Evolutionary conservation across 2,888 invertebrate genomes (phyloP).

Genomic region (Noctua pronuba): DNA sequence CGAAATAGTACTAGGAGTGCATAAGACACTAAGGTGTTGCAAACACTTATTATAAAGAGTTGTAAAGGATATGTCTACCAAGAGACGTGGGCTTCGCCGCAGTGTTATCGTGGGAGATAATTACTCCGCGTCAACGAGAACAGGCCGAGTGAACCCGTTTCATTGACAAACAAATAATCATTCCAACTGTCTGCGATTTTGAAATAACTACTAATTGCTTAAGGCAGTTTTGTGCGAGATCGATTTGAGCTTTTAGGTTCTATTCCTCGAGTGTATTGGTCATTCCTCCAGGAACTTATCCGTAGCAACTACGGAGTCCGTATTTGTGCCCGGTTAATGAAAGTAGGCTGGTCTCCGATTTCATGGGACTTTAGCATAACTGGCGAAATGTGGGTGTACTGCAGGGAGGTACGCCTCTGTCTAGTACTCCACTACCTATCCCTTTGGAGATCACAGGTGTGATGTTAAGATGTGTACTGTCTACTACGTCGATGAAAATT

Average conservation of each 20-base stretch:
- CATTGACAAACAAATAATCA: conserved; percentile 43
- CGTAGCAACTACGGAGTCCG: not conserved
- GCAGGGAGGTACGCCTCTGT: not conserved
- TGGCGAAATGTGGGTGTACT: too few relatives aligned
- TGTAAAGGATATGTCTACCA: not conserved
- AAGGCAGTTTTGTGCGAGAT: not conserved
- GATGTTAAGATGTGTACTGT: not conserved
- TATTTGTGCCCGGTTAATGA: not conserved
- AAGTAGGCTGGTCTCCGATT: not conserved
- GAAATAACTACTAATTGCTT: conserved; percentile 39
- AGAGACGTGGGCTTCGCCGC: conserved; percentile 30
- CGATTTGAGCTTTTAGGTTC: not conserved
- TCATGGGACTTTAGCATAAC: too few relatives aligned
- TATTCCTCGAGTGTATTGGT: not conserved
- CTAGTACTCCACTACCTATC: not conserved
- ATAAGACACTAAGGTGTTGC: conserved; percentile 5
- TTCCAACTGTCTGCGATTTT: conserved; percentile 23
- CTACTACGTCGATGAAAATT: not conserved
- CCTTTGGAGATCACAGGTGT: not conserved
- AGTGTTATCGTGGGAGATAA: conserved; percentile 39
- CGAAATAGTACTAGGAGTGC: not conserved
- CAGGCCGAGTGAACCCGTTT: conserved; percentile 27
- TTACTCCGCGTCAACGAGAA: conserved; percentile 14
- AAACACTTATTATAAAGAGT: conserved; percentile 4
- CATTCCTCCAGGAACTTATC: not conserved